These are phyloP conservation scores for Anastrepha obliqua DNA, from an alignment of 1,140 invertebrate species.

Conservation along the genomic window DNA sequence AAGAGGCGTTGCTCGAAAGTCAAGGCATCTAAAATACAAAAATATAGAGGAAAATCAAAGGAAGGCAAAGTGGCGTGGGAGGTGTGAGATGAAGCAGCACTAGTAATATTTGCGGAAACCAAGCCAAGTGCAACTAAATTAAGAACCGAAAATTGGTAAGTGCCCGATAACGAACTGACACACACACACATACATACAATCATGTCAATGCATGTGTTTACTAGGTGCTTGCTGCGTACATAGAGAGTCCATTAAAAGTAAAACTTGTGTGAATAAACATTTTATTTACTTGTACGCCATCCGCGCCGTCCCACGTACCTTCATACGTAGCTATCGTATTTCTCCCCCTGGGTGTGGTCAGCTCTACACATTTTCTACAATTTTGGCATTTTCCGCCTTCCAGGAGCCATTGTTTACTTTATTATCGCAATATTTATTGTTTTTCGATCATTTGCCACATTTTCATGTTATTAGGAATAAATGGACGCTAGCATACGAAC, in stretches of 20 bases:
- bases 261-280: too few species aligned
- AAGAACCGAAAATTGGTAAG: neutral
- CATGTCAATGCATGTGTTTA: too few species aligned
- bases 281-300: too few species aligned
- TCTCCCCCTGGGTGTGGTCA: neutral
- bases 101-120: neutral
- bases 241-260: too few species aligned
- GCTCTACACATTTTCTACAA: neutral
- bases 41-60: neutral
- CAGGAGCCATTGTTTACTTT: neutral
- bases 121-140: neutral
- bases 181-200: neutral
- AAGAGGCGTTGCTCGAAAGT: neutral
- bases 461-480: neutral
- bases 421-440: slow-evolving; percentile 22
- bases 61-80: neutral
- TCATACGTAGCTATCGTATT: too few species aligned
- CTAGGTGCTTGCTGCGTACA: too few species aligned
- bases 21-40: neutral
- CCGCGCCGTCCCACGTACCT: too few species aligned
- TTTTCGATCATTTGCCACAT: slow-evolving; percentile 24
- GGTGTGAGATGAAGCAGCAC: neutral
- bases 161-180: neutral
- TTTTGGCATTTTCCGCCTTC: slow-evolving; percentile 22
- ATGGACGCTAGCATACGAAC: neutral